Conservation (phyloP, 1,140 invertebrate genomes). For the Apis laboriosa region DNA sequence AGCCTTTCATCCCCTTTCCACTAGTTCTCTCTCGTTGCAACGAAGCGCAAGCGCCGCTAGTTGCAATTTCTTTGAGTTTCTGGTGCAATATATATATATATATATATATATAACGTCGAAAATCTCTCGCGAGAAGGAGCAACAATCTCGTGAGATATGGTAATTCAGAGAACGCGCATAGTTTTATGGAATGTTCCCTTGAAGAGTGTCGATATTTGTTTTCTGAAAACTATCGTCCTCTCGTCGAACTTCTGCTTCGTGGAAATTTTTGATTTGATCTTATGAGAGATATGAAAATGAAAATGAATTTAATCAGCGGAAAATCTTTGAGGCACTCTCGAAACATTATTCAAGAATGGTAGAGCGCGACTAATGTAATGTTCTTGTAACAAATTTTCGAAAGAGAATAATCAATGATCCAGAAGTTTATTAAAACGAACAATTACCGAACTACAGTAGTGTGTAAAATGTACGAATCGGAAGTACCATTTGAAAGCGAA, state of each 20-base stretch:
- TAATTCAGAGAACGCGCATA: not conserved
- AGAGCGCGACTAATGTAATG: not conserved
- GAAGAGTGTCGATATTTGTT: constrained; percentile 1
- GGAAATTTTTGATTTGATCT: too few relatives aligned
- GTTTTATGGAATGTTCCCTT: constrained; percentile 7
- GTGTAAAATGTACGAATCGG: constrained; percentile 32
- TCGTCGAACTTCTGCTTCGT: not conserved
- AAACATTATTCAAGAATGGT: not conserved
- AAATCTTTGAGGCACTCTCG: not conserved
- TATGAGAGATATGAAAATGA: too few relatives aligned
- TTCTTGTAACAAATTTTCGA: not conserved
- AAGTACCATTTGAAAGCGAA: constrained; percentile 18
- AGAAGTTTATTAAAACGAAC: constrained; percentile 37
- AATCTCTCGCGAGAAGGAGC: constrained; percentile 55
- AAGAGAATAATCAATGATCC: constrained; percentile 34
- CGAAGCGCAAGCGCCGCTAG: constrained; percentile 56
- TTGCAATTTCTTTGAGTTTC: constrained; percentile 60
- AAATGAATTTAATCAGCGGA: too few relatives aligned
- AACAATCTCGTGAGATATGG: constrained; percentile 40
- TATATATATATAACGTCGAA: constrained; percentile 24
- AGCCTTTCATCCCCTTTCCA: constrained; percentile 49
- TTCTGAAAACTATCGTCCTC: not conserved
- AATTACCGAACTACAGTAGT: constrained; percentile 32
- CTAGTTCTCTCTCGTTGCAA: constrained; percentile 15
- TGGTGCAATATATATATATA: constrained; percentile 56